phyloP scores from a whole-genome alignment of 2,797 vertebrate species.

The Micropoecilia bifurca region DNA sequence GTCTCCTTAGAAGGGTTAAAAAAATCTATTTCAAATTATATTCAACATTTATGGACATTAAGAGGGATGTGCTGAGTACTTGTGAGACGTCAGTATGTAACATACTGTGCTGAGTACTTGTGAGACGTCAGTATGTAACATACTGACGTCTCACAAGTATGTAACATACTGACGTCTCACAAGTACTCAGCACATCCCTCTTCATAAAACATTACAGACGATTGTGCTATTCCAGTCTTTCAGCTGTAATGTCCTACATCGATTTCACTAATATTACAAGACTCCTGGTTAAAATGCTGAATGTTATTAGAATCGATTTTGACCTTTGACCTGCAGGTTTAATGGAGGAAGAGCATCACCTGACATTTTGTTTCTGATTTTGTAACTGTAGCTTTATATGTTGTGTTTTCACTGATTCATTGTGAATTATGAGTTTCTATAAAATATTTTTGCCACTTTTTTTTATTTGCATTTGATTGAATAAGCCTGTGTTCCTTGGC shows the following conservation, averaged over 20 bases:
- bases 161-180: not conserved
- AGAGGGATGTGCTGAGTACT: no score
- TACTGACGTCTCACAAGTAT: no score
- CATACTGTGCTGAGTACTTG: no score
- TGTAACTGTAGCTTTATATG: not conserved
- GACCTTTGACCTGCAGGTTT: constrained; percentile 1
- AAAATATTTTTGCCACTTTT: not conserved
- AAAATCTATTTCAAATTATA: no score
- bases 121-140: no score
- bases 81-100: no score
- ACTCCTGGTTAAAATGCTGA: not conserved
- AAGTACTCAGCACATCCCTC: not conserved
- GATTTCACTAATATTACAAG: not conserved
- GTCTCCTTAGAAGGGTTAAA: no score
- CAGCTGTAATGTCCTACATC: not conserved
- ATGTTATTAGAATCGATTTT: not conserved
- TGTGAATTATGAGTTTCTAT: not conserved
- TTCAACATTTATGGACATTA: not conserved
- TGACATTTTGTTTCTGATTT: not conserved
- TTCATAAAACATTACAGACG: not conserved
- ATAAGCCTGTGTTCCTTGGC: not conserved
- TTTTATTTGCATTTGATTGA: not conserved
- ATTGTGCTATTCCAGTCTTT: not conserved
- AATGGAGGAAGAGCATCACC: not conserved
- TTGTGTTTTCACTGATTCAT: not conserved